Evolutionary conservation across 1,140 invertebrate genomes (phyloP), one percentile per base, ranked within the genome.

Genomic region (Matsumurasca onukii): DNA sequence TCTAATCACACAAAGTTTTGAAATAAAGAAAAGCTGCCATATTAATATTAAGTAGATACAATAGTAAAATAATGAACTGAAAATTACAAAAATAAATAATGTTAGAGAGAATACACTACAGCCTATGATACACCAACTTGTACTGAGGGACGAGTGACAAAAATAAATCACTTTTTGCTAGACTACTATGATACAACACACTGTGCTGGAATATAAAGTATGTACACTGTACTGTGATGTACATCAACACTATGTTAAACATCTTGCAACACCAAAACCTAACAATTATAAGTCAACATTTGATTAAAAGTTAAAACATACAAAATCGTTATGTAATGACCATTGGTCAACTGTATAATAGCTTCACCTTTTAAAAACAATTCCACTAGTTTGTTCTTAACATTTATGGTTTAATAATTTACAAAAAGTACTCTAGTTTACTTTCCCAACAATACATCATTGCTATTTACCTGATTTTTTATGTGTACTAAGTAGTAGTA

Each of bases 211-310:
- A 65, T 65, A 65, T 65, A 65, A 65, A 65, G 31, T 65, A 27
- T 65, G n/a, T 65, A 45, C 39, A 65, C 22, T 45, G 62, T 45
- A 45, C 62, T 22, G 59, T 61, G 24, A 61, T 63, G 31, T 31
- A 31, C 3, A 24, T 27, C 24, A 65, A 65, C 62, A 45, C 62
- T 65, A 65, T 65, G 5, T 63, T 63, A 31, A 65, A 65, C 39
- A 65, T 65, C 55, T 59, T n/a, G 39, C 31, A 65, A 65, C 62
- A 65, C 39, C 62, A 65, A 65, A 65, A 65, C 62, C 62, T 65
- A 65, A 65, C 62, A 65, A 45, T 65, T 22, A 65, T 25, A 20
- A n/a, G n/a, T n/a, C n/a, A n/a, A n/a, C n/a, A n/a, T n/a, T n/a
- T n/a, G n/a, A n/a, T n/a, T n/a, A n/a, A n/a, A n/a, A n/a, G n/a